These are phyloP conservation scores for Hippocampus abdominalis DNA, from an alignment of 2,113 vertebrate genomes.

Conservation along the genomic window DNA sequence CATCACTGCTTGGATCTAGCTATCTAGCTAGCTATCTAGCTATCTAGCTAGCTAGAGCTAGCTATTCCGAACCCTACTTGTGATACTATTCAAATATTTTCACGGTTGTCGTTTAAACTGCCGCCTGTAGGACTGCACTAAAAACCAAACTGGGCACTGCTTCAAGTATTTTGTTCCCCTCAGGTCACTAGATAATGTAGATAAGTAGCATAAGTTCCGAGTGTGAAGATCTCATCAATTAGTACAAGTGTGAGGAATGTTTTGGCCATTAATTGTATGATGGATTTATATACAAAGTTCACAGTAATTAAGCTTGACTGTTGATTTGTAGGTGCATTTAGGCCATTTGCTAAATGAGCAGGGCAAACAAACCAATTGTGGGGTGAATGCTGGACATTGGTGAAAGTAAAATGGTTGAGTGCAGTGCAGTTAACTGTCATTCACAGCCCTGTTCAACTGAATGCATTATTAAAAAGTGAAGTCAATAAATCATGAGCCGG, in stretches of 20 bases:
- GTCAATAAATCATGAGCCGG: slow-evolving; percentile 6
- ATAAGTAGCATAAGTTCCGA: not conserved
- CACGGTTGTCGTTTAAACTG: no score
- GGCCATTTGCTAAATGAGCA: slow-evolving; percentile 37
- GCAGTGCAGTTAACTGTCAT: slow-evolving; percentile 28
- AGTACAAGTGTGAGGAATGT: not conserved
- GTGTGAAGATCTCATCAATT: not conserved
- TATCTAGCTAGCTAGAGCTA: no score
- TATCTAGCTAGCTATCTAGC: not conserved
- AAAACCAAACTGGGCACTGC: no score
- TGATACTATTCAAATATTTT: no score
- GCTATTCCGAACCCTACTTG: no score
- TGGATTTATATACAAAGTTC: not conserved
- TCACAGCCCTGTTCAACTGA: slow-evolving; percentile 24
- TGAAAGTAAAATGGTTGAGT: slow-evolving; percentile 59
- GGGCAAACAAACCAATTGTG: slow-evolving; percentile 48
- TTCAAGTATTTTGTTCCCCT: no score
- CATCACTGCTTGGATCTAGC: not conserved
- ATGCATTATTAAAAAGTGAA: slow-evolving; percentile 8
- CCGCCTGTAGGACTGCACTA: no score
- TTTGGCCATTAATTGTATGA: not conserved
- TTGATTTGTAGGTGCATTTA: slow-evolving; percentile 61
- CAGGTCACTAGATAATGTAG: no score
- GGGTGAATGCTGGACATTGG: slow-evolving; percentile 43
- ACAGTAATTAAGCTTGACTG: slow-evolving; percentile 51